Evolutionary conservation across 2,888 invertebrate species (phyloP), one percentile per base, ranked within the genome.

Genomic region (Ophion ellenae): DNA sequence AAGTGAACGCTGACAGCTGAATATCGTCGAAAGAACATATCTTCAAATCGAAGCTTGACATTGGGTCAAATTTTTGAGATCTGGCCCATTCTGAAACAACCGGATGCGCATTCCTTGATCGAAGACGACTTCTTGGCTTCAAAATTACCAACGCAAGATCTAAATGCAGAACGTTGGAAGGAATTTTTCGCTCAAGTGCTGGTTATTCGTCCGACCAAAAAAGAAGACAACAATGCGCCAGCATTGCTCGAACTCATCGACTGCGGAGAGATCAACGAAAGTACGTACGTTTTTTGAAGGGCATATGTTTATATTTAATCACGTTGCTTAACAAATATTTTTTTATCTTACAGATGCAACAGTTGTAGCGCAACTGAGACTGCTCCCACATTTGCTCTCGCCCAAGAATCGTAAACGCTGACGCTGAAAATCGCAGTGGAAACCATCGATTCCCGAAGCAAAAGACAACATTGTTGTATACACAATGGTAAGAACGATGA

Each of bases 1-100:
- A 75, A 75, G 61, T 81, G 75, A 63, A 61, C 45, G 32, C 61
- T 75, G 11, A 81, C 75, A 14, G n/a, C 53, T 32, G 67, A 81
- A 74, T 67, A 59, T 28, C 81, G 81, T 57, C 67, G 73, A 28
- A 24, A 67, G 17, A 45, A 67, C 17, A 74, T 73, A 57, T 9
- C 67, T 24, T 74, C 74, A 10, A 47, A 63, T 70, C 36, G 20
- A 59, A 20, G 36, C 36, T 57, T 32, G 32, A 71, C 53, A 71
- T 53, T 71, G 53, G 28, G 10, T 53, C 28, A 71, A 71, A 66
- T 76, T 53, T 64, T 76, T 36, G 45, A 76, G 53, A 53, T 9
- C 47, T 76, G 66, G 76, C 66, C 76, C 36, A 66, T 76, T 53
- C 64, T 76, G 32, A 76, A 76, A 47, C 47, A 76, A 17, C 76